Evolutionary conservation across 2,113 vertebrate genomes (phyloP).

Genomic region (Toxotes chatareus): DNA sequence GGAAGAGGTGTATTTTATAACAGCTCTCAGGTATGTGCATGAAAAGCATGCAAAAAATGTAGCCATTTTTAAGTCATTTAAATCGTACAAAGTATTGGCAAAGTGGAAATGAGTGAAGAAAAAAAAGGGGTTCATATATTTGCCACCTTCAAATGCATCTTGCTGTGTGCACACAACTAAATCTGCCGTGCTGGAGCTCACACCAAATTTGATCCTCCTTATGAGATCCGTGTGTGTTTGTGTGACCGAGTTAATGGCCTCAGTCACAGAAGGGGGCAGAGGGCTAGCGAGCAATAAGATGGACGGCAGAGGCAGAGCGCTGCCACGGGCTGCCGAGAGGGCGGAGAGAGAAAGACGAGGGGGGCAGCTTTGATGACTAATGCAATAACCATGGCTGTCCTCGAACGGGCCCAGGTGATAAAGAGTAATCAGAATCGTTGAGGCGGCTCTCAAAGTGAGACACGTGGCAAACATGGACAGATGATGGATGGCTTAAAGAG

Average conservation of each 20-base stretch:
- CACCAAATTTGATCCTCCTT: conserved; percentile 33
- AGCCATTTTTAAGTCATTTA: background rate
- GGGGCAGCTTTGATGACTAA: conserved; percentile 40
- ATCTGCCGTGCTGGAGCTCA: conserved; percentile 24
- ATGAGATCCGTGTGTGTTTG: conserved; percentile 38
- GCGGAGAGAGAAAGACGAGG: background rate
- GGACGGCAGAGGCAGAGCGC: conserved; percentile 27
- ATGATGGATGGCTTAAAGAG: conserved; percentile 13
- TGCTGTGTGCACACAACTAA: conserved; percentile 22
- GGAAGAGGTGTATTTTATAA: too few species aligned
- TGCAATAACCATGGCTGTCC: conserved; percentile 52
- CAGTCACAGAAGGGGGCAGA: conserved; percentile 43
- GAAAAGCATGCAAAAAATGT: too few species aligned
- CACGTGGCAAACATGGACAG: background rate
- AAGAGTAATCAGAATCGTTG: conserved; percentile 28
- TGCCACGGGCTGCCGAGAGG: conserved; percentile 17
- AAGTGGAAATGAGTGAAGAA: background rate
- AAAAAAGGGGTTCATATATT: background rate
- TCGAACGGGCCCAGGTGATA: conserved; percentile 14
- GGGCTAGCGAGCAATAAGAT: conserved; percentile 58
- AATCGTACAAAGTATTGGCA: background rate
- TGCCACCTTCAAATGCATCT: background rate
- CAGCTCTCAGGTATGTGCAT: too few species aligned
- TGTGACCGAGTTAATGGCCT: conserved; percentile 57
- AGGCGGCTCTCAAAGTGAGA: conserved; percentile 13